These are phyloP conservation scores for Chrysolina oricalcia DNA, from an alignment of 2,888 invertebrate species.

Conservation along the genomic window DNA sequence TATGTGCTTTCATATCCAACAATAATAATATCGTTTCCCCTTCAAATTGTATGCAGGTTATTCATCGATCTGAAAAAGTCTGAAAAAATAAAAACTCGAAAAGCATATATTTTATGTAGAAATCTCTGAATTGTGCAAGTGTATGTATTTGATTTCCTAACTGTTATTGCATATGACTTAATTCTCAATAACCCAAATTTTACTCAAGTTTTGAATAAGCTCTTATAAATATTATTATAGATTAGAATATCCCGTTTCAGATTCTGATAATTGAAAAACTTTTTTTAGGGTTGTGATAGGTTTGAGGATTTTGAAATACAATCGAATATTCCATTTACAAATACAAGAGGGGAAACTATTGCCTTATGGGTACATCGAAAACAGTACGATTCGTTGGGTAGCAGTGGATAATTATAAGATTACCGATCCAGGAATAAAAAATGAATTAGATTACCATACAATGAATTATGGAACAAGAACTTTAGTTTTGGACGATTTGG, in stretches of 20 bases:
- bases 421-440: slow-evolving; percentile 73
- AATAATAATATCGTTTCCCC: too few relatives aligned
- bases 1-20: too few relatives aligned
- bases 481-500: slow-evolving; percentile 86
- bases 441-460: slow-evolving; percentile 83
- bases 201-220: too few relatives aligned
- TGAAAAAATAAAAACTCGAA: too few relatives aligned
- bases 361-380: slow-evolving; percentile 78
- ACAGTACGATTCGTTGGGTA: slow-evolving; percentile 78
- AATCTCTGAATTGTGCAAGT: too few relatives aligned
- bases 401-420: slow-evolving; percentile 78
- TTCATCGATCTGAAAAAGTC: too few relatives aligned
- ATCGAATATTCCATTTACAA: slow-evolving; percentile 87
- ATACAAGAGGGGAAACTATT: slow-evolving; percentile 82
- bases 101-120: too few relatives aligned
- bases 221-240: neutral
- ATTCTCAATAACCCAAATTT: too few relatives aligned
- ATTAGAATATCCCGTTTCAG: neutral
- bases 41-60: too few relatives aligned
- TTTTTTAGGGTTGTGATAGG: slow-evolving; percentile 85
- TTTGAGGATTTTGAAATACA: slow-evolving; percentile 80
- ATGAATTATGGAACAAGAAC: slow-evolving; percentile 83
- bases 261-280: neutral
- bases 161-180: too few relatives aligned
- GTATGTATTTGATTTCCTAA: too few relatives aligned